These are phyloP conservation scores for Xylophagus ater DNA, from an alignment of 2,888 invertebrate genomes.

Conservation along the genomic window DNA sequence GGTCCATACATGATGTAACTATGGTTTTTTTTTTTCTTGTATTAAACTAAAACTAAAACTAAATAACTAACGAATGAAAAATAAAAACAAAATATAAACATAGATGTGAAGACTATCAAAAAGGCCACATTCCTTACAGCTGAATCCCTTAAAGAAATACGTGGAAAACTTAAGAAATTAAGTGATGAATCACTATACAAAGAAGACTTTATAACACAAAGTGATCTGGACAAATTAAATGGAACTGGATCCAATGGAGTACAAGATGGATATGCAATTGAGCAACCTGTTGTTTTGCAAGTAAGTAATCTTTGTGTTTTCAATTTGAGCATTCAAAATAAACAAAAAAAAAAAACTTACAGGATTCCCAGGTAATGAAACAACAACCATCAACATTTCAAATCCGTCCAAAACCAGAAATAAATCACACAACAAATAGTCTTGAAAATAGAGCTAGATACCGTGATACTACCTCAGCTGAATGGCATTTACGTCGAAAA, in stretches of 20 bases:
- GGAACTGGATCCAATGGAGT: slow-evolving; percentile 20
- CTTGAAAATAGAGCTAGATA: slow-evolving; percentile 30
- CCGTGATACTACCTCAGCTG: slow-evolving; percentile 39
- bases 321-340: neutral
- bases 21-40: neutral
- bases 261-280: slow-evolving; percentile 10
- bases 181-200: slow-evolving; percentile 41
- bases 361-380: slow-evolving; percentile 12
- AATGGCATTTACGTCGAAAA: slow-evolving; percentile 64
- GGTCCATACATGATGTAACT: neutral
- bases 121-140: slow-evolving; percentile 44
- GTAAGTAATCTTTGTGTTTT: slow-evolving; percentile 1
- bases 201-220: slow-evolving; percentile 29
- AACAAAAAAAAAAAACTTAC: neutral
- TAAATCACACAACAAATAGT: slow-evolving; percentile 27
- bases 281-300: slow-evolving; percentile 13
- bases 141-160: slow-evolving; percentile 48
- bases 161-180: slow-evolving; percentile 45
- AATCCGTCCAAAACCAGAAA: slow-evolving; percentile 7
- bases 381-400: slow-evolving; percentile 9
- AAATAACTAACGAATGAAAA: too few species aligned
- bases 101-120: slow-evolving; percentile 10
- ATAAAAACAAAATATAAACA: too few species aligned
- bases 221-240: slow-evolving; percentile 7
- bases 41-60: too few species aligned